Percentiles rank a stretch among this genome's conserved stretches.
phyloP scores from a whole-genome alignment of 2,888 invertebrate species.

The Vanessa cardui region DNA sequence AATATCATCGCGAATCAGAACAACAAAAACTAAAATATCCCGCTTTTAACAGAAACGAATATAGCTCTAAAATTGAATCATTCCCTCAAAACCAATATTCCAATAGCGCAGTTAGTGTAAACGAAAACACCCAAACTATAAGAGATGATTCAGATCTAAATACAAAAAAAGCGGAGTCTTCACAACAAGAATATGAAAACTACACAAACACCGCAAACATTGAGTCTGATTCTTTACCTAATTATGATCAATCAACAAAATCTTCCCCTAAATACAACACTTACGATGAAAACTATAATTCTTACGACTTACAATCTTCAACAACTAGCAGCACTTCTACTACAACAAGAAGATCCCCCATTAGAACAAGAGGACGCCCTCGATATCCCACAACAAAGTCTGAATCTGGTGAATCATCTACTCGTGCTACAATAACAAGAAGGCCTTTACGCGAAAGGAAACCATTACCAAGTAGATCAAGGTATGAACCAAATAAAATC shows the following conservation, averaged over 20 bases:
- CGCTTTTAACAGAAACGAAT: conserved; percentile 58
- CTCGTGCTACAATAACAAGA: conserved; percentile 69
- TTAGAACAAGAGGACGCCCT: conserved; percentile 67
- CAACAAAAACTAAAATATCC: conserved; percentile 60
- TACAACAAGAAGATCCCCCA: conserved; percentile 63
- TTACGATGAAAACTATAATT: conserved; percentile 54
- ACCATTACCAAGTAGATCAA: conserved; percentile 65
- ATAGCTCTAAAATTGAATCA: conserved; percentile 55
- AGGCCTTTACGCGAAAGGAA: conserved; percentile 80
- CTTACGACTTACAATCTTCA: conserved; percentile 50
- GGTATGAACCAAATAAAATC: conserved; percentile 72
- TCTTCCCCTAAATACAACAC: conserved; percentile 55
- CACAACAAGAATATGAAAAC: conserved; percentile 50
- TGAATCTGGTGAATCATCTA: conserved; percentile 69
- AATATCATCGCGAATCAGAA: conserved; percentile 70
- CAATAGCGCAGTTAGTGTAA: conserved; percentile 40
- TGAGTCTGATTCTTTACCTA: conserved; percentile 46
- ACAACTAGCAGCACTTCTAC: conserved; percentile 65
- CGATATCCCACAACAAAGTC: conserved; percentile 70
- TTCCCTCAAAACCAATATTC: conserved; percentile 38
- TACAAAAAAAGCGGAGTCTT: conserved; percentile 51
- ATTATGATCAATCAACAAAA: conserved; percentile 50
- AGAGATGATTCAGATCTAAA: conserved; percentile 47
- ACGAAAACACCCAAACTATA: conserved; percentile 39
- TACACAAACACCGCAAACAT: conserved; percentile 51